Percentiles rank a stretch among this genome's conserved stretches.
phyloP scores from a whole-genome alignment of 2,797 vertebrate species.

The Tenualosa thibaudeaui region DNA sequence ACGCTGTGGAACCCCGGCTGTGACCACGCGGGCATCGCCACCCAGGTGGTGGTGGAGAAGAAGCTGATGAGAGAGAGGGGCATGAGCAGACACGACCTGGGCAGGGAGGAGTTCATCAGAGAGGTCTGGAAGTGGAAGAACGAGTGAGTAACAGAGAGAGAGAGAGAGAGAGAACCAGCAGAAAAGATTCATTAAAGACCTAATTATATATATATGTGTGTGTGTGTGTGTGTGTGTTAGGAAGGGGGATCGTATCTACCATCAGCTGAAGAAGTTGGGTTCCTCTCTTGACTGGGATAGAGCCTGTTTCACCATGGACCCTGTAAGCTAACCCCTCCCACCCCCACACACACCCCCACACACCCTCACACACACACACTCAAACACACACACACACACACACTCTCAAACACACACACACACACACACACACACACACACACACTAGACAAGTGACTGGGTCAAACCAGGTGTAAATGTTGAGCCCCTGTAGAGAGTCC shows the following conservation, averaged over 20 bases:
- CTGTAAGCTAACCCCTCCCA: constrained; percentile 65
- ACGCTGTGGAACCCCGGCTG: constrained; percentile 93
- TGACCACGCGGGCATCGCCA: constrained; percentile 92
- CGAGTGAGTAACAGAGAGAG: constrained; percentile 74
- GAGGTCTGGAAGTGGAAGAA: constrained; percentile 94
- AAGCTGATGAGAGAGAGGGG: constrained; percentile 85
- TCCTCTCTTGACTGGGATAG: constrained; percentile 92
- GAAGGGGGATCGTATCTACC: constrained; percentile 92
- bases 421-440: no score
- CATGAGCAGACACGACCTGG: constrained; percentile 85
- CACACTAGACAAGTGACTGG: no score
- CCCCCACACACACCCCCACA: no score
- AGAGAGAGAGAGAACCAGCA: not conserved
- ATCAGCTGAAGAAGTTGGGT: constrained; percentile 88
- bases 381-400: no score
- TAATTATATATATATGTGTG: not conserved
- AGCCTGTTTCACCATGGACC: constrained; percentile 93
- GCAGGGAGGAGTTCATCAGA: constrained; percentile 81
- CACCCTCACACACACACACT: no score
- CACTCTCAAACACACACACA: no score
- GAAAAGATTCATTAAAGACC: not conserved
- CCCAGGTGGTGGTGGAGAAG: constrained; percentile 93
- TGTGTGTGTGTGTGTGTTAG: constrained; percentile 58
- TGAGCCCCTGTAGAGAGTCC: no score
- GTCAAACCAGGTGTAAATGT: no score